These are phyloP conservation scores for Steromphala cineraria DNA, from an alignment of 2,888 invertebrate genomes.

Conservation along the genomic window DNA sequence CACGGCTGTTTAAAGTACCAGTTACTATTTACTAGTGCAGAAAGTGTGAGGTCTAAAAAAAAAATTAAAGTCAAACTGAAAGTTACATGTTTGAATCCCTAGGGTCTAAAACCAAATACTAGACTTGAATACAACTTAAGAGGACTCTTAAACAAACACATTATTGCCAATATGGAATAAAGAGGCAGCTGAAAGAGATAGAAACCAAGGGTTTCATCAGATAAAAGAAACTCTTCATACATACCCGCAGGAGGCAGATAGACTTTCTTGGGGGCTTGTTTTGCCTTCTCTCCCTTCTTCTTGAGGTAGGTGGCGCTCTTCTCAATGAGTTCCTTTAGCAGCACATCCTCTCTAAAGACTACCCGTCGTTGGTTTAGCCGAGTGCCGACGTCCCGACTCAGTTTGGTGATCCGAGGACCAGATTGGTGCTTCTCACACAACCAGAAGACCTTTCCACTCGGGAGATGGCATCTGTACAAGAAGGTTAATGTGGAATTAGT, in stretches of 20 bases:
- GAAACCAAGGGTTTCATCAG: too few relatives aligned
- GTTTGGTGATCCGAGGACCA: constrained; percentile 57
- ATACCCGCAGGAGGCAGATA: too few relatives aligned
- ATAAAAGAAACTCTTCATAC: not conserved
- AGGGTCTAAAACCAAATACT: too few relatives aligned
- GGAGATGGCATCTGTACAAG: constrained; percentile 60
- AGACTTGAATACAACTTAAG: too few relatives aligned
- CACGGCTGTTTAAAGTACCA: too few relatives aligned
- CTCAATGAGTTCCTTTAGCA: constrained; percentile 57
- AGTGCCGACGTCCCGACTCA: constrained; percentile 43
- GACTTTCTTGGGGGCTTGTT: not conserved
- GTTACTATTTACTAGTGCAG: too few relatives aligned
- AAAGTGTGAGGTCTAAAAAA: too few relatives aligned
- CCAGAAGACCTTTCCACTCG: constrained; percentile 69
- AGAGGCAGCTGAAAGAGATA: too few relatives aligned
- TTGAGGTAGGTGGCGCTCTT: constrained; percentile 44
- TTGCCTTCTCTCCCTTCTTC: constrained; percentile 34
- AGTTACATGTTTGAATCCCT: too few relatives aligned
- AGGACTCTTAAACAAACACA: too few relatives aligned
- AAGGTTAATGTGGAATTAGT: not conserved
- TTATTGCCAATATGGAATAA: too few relatives aligned
- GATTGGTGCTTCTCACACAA: constrained; percentile 65
- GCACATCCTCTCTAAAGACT: constrained; percentile 57
- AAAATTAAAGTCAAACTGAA: too few relatives aligned
- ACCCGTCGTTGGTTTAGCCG: constrained; percentile 43